Percentiles rank a stretch among this genome's conserved stretches.
These are phyloP conservation scores for Amblyraja radiata DNA, from an alignment of 2,797 vertebrate species.

Conservation along the genomic window DNA sequence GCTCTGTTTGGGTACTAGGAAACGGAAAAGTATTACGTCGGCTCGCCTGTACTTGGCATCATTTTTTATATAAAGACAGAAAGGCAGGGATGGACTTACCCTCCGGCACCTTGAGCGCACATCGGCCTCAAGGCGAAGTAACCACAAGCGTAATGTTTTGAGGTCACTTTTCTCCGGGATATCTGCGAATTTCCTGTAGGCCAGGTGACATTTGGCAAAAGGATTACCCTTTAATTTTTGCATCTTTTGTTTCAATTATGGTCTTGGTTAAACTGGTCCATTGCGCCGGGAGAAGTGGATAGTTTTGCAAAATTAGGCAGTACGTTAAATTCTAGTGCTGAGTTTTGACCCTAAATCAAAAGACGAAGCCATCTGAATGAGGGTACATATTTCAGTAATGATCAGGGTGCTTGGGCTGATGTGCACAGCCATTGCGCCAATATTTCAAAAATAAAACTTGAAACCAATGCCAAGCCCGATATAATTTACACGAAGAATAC, in stretches of 20 bases:
- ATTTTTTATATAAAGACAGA: no score
- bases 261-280: neutral
- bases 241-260: neutral
- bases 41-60: neutral
- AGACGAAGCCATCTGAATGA: neutral
- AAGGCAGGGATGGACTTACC: neutral
- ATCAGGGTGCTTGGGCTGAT: neutral
- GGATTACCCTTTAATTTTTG: neutral
- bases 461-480: neutral
- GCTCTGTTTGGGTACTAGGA: neutral
- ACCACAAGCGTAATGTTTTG: neutral
- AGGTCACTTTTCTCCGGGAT: neutral
- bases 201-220: neutral
- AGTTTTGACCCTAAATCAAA: neutral
- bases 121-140: neutral
- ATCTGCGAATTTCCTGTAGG: neutral
- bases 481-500: neutral
- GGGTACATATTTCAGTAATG: neutral
- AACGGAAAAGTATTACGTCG: neutral
- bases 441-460: neutral
- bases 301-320: neutral
- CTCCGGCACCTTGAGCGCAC: neutral
- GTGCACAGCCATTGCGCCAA: neutral
- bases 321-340: neutral
- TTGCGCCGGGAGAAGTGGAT: no score